Conservation (phyloP, 1,140 invertebrate genomes). For the Potamilus streckersoni region DNA sequence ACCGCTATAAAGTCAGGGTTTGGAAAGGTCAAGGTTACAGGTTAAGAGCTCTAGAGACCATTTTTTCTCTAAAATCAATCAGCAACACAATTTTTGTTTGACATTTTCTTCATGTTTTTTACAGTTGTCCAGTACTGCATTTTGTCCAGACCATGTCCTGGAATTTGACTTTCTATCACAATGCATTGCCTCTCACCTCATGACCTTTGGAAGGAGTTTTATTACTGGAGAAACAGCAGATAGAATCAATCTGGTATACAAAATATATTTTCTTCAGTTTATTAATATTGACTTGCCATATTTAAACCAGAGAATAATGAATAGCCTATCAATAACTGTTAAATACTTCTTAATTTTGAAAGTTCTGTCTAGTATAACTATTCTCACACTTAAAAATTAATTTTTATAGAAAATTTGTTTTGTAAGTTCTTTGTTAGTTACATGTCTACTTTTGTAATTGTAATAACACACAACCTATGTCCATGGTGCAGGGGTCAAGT, state of each 20-base stretch:
- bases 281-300: background rate
- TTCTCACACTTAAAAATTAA: background rate
- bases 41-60: too few relatives aligned
- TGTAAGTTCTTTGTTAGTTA: too few relatives aligned
- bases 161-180: conserved; percentile 48
- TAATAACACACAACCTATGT: too few relatives aligned
- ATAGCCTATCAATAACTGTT: background rate
- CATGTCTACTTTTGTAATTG: too few relatives aligned
- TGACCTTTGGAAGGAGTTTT: conserved; percentile 55
- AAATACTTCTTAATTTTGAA: background rate
- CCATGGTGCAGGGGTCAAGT: too few relatives aligned
- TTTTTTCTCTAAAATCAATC: too few relatives aligned
- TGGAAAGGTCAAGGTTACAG: too few relatives aligned
- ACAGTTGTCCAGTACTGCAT: conserved; percentile 49
- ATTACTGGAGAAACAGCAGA: conserved; percentile 46
- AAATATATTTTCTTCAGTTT: background rate
- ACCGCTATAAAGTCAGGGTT: too few relatives aligned
- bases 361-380: background rate
- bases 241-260: conserved; percentile 52
- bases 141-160: conserved; percentile 44
- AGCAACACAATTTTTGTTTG: too few relatives aligned
- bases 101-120: conserved; percentile 11
- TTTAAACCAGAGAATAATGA: conserved; percentile 1
- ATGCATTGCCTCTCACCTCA: conserved; percentile 56
- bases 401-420: background rate